A percentile compares a stretch with the other conserved stretches of the same genome.
phyloP scores from a whole-genome alignment of 1,140 invertebrate genomes.

The Mesaphorura yosii region DNA sequence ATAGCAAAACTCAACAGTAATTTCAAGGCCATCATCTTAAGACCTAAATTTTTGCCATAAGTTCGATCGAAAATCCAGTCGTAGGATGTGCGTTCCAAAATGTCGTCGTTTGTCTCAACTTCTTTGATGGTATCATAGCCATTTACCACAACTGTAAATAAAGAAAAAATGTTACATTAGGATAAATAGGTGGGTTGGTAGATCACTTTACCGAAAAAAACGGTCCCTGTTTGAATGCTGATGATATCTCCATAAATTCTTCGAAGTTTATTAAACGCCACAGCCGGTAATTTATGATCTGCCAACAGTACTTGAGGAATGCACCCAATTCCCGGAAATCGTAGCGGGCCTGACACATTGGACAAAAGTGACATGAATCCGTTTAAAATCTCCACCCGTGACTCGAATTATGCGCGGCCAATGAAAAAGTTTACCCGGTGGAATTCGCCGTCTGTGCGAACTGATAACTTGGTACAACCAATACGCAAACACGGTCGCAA shows the following conservation, averaged over 20 bases:
- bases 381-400: too few species aligned
- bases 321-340: not conserved
- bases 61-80: not conserved
- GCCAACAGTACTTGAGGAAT: not conserved
- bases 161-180: not conserved
- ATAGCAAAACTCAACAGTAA: too few species aligned
- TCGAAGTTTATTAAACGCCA: not conserved
- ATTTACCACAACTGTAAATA: not conserved
- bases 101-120: not conserved
- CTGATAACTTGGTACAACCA: not conserved
- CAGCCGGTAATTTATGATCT: not conserved
- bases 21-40: too few species aligned
- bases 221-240: not conserved
- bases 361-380: not conserved
- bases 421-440: not conserved
- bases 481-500: not conserved
- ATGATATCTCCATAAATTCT: not conserved
- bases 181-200: not conserved
- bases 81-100: not conserved
- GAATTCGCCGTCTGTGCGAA: not conserved
- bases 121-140: not conserved
- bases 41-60: not conserved
- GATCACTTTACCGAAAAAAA: not conserved
- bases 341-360: not conserved
- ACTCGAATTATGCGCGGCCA: not conserved